These are phyloP conservation scores for Daboia siamensis DNA, from an alignment of 2,113 vertebrate species.

Conservation along the genomic window DNA sequence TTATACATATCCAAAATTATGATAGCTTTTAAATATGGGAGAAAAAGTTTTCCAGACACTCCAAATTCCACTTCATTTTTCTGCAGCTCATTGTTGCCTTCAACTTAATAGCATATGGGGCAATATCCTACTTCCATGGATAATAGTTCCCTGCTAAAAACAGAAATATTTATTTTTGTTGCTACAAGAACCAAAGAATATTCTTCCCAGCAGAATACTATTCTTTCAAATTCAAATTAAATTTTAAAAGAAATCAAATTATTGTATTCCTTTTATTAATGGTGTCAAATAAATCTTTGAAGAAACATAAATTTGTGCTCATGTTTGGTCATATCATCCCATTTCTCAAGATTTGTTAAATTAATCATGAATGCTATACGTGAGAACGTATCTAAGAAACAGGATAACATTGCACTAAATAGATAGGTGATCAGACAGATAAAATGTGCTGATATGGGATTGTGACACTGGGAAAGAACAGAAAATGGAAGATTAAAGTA, in stretches of 20 bases:
- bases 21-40: background rate
- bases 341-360: background rate
- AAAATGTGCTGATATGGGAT: background rate
- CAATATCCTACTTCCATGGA: conserved; percentile 28
- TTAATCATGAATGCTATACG: background rate
- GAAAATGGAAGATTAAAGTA: background rate
- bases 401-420: background rate
- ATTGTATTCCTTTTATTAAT: background rate
- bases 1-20: background rate
- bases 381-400: background rate
- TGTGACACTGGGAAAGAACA: background rate
- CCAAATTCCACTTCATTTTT: conserved; percentile 7
- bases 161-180: background rate
- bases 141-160: background rate
- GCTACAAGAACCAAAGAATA: background rate
- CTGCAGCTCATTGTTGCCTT: conserved; percentile 41
- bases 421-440: background rate
- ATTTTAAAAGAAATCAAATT: background rate
- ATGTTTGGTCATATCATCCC: background rate
- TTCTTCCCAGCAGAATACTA: background rate
- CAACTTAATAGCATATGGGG: conserved; percentile 34
- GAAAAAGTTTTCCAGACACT: background rate
- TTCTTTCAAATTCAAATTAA: conserved; percentile 11
- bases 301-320: background rate
- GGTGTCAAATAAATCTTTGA: background rate